Evolutionary conservation across 2,113 vertebrate genomes (phyloP).

Genomic region (Crotophaga sulcirostris): DNA sequence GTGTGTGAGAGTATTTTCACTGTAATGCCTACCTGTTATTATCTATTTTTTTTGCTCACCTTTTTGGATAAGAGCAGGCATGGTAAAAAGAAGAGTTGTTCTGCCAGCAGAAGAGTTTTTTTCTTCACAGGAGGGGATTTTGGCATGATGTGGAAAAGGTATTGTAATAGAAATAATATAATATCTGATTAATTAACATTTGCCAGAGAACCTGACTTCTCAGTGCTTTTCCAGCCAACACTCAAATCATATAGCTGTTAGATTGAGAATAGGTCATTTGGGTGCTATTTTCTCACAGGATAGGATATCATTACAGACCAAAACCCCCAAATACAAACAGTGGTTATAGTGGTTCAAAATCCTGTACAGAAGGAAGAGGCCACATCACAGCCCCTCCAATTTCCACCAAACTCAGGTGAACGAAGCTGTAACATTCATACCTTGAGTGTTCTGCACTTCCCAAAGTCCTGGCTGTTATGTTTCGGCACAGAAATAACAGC

Average conservation of each 20-base stretch:
- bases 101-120: not conserved
- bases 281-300: not conserved
- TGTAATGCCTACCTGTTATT: not conserved
- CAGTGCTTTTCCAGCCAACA: not conserved
- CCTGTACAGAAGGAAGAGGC: not conserved
- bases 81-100: not conserved
- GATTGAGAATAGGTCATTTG: not conserved
- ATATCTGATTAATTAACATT: not conserved
- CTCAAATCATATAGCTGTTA: not conserved
- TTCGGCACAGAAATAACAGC: not conserved
- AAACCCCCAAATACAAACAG: not conserved
- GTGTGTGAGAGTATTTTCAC: not conserved
- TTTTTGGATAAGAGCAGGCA: not conserved
- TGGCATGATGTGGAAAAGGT: not conserved
- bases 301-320: not conserved
- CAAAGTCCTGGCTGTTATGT: not conserved
- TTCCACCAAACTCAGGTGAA: not conserved
- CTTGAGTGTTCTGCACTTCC: not conserved
- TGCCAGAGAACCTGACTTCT: not conserved
- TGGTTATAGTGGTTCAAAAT: not conserved
- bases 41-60: not conserved
- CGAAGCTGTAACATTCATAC: not conserved
- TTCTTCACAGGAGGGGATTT: not conserved
- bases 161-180: not conserved
- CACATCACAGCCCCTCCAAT: not conserved